A percentile compares a stretch with the other conserved stretches of the same genome.
phyloP scores from a whole-genome alignment of 1,140 invertebrate genomes.

The Dinoponera quadriceps region DNA sequence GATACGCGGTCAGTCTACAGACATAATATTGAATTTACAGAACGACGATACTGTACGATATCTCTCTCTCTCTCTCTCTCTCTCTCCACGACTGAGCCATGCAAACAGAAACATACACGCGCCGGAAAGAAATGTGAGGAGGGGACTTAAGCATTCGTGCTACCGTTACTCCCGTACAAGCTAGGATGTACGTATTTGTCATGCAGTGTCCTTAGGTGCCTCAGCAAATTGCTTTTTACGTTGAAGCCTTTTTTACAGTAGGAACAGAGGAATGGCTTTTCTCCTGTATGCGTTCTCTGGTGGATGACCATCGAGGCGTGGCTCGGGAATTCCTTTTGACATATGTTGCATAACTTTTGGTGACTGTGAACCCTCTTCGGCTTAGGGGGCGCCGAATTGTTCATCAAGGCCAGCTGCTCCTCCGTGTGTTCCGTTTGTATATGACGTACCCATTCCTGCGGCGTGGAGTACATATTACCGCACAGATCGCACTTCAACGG shows the following conservation, averaged over 20 bases:
- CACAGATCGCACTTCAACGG: constrained; percentile 92
- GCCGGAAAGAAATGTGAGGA: constrained; percentile 59
- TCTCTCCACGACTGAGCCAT: constrained; percentile 61
- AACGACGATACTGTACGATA: constrained; percentile 53
- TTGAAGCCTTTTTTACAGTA: constrained; percentile 92
- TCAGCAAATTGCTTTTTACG: constrained; percentile 91
- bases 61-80: too few relatives aligned
- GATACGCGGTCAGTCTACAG: constrained; percentile 60
- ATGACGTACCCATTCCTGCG: constrained; percentile 93
- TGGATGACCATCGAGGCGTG: constrained; percentile 92
- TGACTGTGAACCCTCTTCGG: constrained; percentile 87
- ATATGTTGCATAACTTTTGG: constrained; percentile 89
- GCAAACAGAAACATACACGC: constrained; percentile 57
- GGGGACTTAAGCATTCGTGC: constrained; percentile 79
- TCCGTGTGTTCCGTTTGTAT: constrained; percentile 94
- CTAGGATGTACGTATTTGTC: constrained; percentile 88
- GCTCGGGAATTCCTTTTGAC: constrained; percentile 91
- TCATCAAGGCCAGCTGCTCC: constrained; percentile 92
- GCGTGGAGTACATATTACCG: constrained; percentile 92
- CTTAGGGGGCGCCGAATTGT: constrained; percentile 89
- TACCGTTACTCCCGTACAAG: constrained; percentile 84
- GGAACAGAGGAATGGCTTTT: constrained; percentile 90
- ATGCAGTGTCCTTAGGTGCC: constrained; percentile 90
- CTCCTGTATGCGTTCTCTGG: constrained; percentile 90
- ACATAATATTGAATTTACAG: constrained; percentile 64